Conservation (phyloP, 2,888 invertebrate species). For the Amphipyra tragopoginis region DNA sequence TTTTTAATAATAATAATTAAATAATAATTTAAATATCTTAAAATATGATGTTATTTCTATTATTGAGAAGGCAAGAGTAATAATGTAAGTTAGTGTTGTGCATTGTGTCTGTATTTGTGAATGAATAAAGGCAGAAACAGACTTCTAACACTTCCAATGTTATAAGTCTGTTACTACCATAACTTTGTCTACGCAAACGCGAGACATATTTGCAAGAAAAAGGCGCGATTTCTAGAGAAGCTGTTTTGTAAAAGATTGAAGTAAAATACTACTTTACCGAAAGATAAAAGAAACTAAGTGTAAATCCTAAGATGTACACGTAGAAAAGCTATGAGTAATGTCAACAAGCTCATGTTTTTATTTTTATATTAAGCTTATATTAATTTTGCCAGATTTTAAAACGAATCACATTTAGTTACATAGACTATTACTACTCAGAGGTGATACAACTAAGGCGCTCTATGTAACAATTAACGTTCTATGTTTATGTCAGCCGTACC, state of each 20-base stretch:
- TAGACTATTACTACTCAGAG: not conserved
- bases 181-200: too few species aligned
- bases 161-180: too few species aligned
- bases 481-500: too few species aligned
- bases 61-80: conserved; percentile 32
- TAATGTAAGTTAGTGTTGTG: conserved; percentile 26
- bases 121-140: conserved; percentile 5
- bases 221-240: not conserved
- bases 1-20: too few species aligned
- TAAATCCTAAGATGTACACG: conserved; percentile 3
- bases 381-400: not conserved
- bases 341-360: conserved; percentile 23
- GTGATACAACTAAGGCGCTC: not conserved
- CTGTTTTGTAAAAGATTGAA: not conserved
- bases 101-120: conserved; percentile 16
- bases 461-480: too few species aligned
- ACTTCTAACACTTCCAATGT: not conserved
- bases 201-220: too few species aligned
- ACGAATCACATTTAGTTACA: conserved; percentile 1
- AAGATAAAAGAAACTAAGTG: conserved; percentile 1
- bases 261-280: not conserved
- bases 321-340: conserved; percentile 4
- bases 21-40: conserved; percentile 1
- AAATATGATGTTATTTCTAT: conserved; percentile 16
- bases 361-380: not conserved